Evolutionary conservation across 2,888 invertebrate genomes (phyloP).

Genomic region (Eupsilia transversa): DNA sequence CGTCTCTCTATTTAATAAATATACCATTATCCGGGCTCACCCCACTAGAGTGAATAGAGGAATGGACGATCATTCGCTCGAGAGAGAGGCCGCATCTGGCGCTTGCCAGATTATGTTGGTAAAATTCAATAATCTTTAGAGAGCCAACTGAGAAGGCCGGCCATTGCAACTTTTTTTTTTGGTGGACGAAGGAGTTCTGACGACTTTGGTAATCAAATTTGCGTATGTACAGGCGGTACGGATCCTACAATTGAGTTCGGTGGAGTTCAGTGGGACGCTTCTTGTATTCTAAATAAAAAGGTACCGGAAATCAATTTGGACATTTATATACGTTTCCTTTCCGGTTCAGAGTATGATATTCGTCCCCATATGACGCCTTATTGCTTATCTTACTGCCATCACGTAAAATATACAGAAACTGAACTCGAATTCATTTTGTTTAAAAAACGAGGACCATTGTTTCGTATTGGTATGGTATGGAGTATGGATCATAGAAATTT

Average conservation of each 20-base stretch:
- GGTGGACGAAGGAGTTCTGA: constrained; percentile 69
- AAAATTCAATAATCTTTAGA: constrained; percentile 87
- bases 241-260: constrained; percentile 63
- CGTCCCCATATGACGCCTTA: constrained; percentile 45
- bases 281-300: constrained; percentile 69
- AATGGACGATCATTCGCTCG: constrained; percentile 82
- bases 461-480: not conserved
- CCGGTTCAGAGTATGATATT: constrained; percentile 53
- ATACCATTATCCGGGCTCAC: constrained; percentile 77
- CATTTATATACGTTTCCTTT: constrained; percentile 49
- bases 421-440: constrained; percentile 25
- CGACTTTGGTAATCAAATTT: constrained; percentile 74
- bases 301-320: constrained; percentile 55
- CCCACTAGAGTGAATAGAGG: constrained; percentile 79
- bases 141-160: constrained; percentile 82
- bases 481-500: not conserved
- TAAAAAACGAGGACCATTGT: constrained; percentile 1
- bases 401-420: constrained; percentile 28
- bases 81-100: constrained; percentile 83
- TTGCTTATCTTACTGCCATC: constrained; percentile 43
- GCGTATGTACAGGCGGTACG: constrained; percentile 69
- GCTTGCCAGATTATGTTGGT: constrained; percentile 84
- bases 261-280: constrained; percentile 57
- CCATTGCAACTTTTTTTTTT: constrained; percentile 78
- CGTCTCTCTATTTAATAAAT: constrained; percentile 80